Evolutionary conservation across 2,888 invertebrate species (phyloP).

Genomic region (Alloscopus bannaensis): DNA sequence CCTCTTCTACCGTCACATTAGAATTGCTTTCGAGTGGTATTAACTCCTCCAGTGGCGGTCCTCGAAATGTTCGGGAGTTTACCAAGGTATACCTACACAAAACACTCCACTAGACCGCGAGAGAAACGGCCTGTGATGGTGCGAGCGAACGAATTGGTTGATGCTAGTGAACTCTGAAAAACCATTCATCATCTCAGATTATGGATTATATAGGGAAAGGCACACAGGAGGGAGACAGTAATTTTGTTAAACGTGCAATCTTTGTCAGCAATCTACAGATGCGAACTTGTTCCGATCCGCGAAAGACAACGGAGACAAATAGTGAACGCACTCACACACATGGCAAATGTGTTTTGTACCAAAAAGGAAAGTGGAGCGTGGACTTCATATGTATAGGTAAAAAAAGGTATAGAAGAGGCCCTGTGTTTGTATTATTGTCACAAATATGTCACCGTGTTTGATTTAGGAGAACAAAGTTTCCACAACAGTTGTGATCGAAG

Average conservation of each 20-base stretch:
- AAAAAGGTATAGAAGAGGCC: no score
- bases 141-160: no score
- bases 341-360: no score
- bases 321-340: no score
- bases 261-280: slow-evolving; percentile 14
- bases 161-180: no score
- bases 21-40: not conserved
- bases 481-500: no score
- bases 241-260: slow-evolving; percentile 15
- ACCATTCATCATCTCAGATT: slow-evolving; percentile 28
- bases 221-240: slow-evolving; percentile 8
- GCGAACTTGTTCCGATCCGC: no score
- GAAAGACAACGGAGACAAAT: no score
- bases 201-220: slow-evolving; percentile 5
- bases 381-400: not conserved
- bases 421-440: no score
- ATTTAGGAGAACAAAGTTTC: not conserved
- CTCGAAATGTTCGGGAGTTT: slow-evolving; percentile 36
- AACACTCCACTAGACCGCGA: not conserved
- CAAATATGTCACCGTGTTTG: slow-evolving; percentile 1
- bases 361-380: not conserved
- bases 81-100: no score
- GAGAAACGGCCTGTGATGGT: no score
- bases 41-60: slow-evolving; percentile 12
- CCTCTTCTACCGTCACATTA: slow-evolving; percentile 8